Conservation (phyloP, 1,140 invertebrate genomes). For the Leucophenga varia region DNA sequence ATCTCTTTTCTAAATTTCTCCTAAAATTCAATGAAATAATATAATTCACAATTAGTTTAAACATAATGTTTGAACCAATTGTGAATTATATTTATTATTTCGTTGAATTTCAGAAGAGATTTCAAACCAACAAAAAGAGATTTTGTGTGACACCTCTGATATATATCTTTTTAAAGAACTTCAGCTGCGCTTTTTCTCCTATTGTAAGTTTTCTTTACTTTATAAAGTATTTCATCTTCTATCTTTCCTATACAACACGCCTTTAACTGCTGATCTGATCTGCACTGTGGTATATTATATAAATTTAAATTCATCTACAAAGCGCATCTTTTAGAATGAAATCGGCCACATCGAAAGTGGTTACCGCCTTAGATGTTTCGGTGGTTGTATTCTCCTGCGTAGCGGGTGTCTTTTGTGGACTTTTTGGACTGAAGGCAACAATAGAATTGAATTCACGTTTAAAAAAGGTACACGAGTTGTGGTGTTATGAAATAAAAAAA, state of each 20-base stretch:
- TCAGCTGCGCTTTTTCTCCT: too few species aligned
- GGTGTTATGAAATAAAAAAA: too few species aligned
- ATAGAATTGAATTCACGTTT: constrained; percentile 42
- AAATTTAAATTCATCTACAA: constrained; percentile 26
- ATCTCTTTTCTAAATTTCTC: neutral
- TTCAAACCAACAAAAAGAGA: too few species aligned
- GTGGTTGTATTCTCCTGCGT: constrained; percentile 48
- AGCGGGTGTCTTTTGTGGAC: constrained; percentile 43
- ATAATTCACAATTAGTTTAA: neutral
- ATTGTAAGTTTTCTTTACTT: neutral
- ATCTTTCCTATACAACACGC: too few species aligned
- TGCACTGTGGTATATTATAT: neutral
- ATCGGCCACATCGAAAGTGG: constrained; percentile 51
- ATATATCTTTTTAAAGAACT: too few species aligned
- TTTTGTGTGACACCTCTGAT: neutral
- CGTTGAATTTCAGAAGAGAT: too few species aligned
- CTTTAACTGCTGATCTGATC: neutral
- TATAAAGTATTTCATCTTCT: neutral
- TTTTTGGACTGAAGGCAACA: constrained; percentile 38
- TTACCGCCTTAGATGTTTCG: constrained; percentile 50
- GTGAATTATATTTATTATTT: too few species aligned
- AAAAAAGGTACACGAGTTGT: too few species aligned
- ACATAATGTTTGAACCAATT: too few species aligned
- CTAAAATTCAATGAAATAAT: neutral
- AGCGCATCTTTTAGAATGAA: constrained; percentile 56